Conservation (phyloP, 2,888 invertebrate species). For the Disparrhopalites patrizii region DNA sequence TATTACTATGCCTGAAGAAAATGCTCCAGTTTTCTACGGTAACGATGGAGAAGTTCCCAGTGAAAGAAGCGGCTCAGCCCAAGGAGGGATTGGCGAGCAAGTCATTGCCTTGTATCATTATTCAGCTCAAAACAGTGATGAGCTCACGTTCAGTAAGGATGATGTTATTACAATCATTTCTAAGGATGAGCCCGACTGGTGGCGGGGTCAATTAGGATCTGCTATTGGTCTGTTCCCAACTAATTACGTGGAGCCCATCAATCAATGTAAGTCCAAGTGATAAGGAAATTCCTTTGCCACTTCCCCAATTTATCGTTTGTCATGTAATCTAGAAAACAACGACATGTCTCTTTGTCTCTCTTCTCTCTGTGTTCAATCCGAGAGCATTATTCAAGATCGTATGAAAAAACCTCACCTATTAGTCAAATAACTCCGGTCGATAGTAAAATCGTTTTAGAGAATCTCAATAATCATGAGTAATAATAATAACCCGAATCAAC, state of each 20-base stretch:
- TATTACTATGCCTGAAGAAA: constrained; percentile 45
- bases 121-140: constrained; percentile 90
- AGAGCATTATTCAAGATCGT: constrained; percentile 22
- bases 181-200: constrained; percentile 94
- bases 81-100: constrained; percentile 60
- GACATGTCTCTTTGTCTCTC: constrained; percentile 26
- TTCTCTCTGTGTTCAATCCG: constrained; percentile 24
- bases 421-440: constrained; percentile 22
- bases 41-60: constrained; percentile 4
- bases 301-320: constrained; percentile 7
- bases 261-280: constrained; percentile 57
- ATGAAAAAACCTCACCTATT: constrained; percentile 32
- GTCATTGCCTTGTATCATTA: constrained; percentile 92
- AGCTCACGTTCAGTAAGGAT: constrained; percentile 79
- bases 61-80: constrained; percentile 12
- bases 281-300: constrained; percentile 5
- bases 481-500: constrained; percentile 14
- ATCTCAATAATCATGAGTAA: constrained; percentile 17
- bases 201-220: constrained; percentile 90
- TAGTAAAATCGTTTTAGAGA: constrained; percentile 16
- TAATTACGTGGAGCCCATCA: constrained; percentile 80
- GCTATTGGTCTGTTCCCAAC: constrained; percentile 89
- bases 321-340: constrained; percentile 19
- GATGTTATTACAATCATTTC: constrained; percentile 85
- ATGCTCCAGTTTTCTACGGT: constrained; percentile 38